Percentiles rank a stretch among this genome's conserved stretches.
Evolutionary conservation across 2,888 invertebrate species (phyloP).

Genomic region (Metopia argyrocephala): DNA sequence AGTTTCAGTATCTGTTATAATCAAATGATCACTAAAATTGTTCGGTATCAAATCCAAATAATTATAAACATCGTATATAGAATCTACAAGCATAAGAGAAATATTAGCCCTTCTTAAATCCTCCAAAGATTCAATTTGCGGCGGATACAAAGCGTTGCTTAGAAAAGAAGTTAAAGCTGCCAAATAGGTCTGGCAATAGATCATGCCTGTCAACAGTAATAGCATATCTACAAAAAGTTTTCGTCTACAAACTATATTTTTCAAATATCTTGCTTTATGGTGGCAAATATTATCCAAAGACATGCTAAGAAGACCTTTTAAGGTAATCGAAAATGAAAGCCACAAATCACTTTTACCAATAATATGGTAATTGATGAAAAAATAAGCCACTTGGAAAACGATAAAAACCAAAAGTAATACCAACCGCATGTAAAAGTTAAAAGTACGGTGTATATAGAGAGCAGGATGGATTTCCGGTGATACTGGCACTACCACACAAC

Average conservation of each 20-base stretch:
- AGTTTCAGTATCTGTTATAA: slow-evolving; percentile 65
- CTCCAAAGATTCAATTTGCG: slow-evolving; percentile 63
- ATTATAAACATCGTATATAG: slow-evolving; percentile 54
- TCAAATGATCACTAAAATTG: slow-evolving; percentile 38
- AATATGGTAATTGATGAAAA: slow-evolving; percentile 54
- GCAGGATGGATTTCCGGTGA: slow-evolving; percentile 64
- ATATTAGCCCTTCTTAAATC: slow-evolving; percentile 62
- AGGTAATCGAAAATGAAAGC: slow-evolving; percentile 38
- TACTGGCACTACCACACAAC: slow-evolving; percentile 66
- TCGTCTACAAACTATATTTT: not conserved
- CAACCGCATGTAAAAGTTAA: slow-evolving; percentile 62
- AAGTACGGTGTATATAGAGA: slow-evolving; percentile 63
- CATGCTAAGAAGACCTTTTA: slow-evolving; percentile 60
- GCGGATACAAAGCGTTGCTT: slow-evolving; percentile 65
- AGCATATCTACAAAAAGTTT: slow-evolving; percentile 42
- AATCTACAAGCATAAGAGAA: slow-evolving; percentile 62
- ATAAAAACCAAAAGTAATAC: slow-evolving; percentile 53
- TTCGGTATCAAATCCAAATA: slow-evolving; percentile 61
- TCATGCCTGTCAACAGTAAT: slow-evolving; percentile 60
- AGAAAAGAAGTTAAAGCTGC: slow-evolving; percentile 64
- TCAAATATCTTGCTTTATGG: not conserved
- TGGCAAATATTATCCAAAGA: slow-evolving; percentile 26
- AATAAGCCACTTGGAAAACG: slow-evolving; percentile 52
- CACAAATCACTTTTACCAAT: slow-evolving; percentile 43
- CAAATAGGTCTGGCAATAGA: slow-evolving; percentile 52